phyloP scores from a whole-genome alignment of 2,113 vertebrate genomes.

The Neotoma lepida region DNA sequence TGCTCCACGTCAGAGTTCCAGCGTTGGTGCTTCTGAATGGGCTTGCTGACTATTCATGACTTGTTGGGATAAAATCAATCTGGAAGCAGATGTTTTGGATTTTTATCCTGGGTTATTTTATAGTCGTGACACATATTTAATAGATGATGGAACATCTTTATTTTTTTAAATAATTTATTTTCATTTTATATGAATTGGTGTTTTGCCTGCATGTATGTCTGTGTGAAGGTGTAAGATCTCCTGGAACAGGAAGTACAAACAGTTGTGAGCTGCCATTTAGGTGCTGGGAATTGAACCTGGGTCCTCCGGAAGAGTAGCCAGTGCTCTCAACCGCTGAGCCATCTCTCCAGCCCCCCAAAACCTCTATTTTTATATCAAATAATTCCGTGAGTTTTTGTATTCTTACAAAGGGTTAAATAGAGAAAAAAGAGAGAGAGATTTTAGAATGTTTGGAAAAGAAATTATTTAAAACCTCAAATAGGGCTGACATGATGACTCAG shows the following conservation, averaged over 20 bases:
- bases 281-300: neutral
- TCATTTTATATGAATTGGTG: neutral
- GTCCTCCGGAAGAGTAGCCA: neutral
- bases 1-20: neutral
- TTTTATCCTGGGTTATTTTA: conserved; percentile 1
- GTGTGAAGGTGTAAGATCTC: neutral
- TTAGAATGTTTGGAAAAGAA: neutral
- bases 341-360: neutral
- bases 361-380: neutral
- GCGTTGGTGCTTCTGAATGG: neutral
- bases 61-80: neutral
- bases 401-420: neutral
- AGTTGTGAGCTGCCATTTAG: neutral
- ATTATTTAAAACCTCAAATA: neutral
- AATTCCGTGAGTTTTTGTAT: neutral
- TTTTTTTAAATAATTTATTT: neutral
- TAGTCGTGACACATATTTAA: neutral
- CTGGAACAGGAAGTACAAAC: neutral
- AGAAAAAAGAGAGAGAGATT: neutral
- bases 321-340: neutral
- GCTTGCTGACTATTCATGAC: neutral
- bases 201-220: neutral
- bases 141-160: neutral
- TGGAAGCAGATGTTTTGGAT: neutral
- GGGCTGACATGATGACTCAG: neutral